A percentile compares a stretch with the other conserved stretches of the same genome.
phyloP scores from a whole-genome alignment of 1,140 invertebrate genomes.

The Phocides pigmalion region DNA sequence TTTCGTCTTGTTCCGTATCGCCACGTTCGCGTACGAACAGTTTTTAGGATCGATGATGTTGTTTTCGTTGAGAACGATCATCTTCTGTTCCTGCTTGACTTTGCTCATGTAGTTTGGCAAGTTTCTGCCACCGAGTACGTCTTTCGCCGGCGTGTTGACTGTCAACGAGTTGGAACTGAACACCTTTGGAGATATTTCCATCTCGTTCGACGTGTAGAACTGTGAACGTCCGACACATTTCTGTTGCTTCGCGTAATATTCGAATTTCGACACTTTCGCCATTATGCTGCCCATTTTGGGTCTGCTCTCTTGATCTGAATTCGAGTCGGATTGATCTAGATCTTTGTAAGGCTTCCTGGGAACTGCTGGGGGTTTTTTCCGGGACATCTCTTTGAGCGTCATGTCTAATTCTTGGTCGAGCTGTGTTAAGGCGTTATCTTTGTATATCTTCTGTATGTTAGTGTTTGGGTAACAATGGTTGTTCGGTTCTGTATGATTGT shows the following conservation, averaged over 20 bases:
- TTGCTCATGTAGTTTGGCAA: conserved; percentile 84
- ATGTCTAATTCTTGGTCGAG: conserved; percentile 78
- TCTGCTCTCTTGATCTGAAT: conserved; percentile 67
- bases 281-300: conserved; percentile 82
- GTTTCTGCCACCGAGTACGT: conserved; percentile 87
- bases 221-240: conserved; percentile 66
- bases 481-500: conserved; percentile 54
- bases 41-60: conserved; percentile 69
- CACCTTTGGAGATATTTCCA: conserved; percentile 89
- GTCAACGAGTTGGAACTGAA: conserved; percentile 90
- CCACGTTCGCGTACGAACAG: conserved; percentile 75
- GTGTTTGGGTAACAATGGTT: conserved; percentile 69
- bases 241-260: conserved; percentile 85
- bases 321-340: conserved; percentile 64
- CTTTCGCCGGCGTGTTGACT: conserved; percentile 91
- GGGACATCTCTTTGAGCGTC: conserved; percentile 75
- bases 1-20: conserved; percentile 70
- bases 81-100: conserved; percentile 60
- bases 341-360: conserved; percentile 76
- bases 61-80: conserved; percentile 70
- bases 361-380: conserved; percentile 74
- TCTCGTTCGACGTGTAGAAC: conserved; percentile 66
- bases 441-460: conserved; percentile 65
- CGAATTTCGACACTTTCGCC: conserved; percentile 86
- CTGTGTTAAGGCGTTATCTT: conserved; percentile 63